Conservation (phyloP, 2,113 vertebrate species). For the Festucalex cinctus region DNA sequence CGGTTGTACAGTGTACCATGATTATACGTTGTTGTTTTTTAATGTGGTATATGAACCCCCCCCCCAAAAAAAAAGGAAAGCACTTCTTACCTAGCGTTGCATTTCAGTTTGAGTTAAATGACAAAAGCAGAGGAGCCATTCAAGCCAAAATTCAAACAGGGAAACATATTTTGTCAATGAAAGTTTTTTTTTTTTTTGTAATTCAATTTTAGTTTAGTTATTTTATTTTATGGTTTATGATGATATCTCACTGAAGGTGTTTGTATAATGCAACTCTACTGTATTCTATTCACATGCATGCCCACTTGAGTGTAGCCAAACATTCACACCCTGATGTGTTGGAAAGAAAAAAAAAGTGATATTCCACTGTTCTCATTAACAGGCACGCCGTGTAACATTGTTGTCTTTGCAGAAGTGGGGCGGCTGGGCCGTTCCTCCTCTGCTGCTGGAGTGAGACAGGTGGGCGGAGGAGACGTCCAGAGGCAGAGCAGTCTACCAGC, state of each 20-base stretch:
- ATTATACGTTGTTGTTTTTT: too few relatives aligned
- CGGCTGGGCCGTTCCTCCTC: conserved; percentile 88
- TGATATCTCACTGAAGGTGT: background rate
- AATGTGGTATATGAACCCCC: too few relatives aligned
- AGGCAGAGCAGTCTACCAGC: conserved; percentile 83
- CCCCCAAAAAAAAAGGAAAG: too few relatives aligned
- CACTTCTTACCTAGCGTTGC: too few relatives aligned
- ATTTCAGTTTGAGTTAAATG: too few relatives aligned
- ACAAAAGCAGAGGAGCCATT: too few relatives aligned
- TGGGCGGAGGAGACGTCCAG: conserved; percentile 75
- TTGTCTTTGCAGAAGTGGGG: conserved; percentile 78
- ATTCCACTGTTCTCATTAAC: conserved; percentile 35
- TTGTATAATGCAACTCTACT: background rate
- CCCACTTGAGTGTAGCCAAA: background rate
- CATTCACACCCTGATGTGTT: conserved; percentile 8
- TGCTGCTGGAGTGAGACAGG: conserved; percentile 84
- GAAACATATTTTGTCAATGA: too few relatives aligned
- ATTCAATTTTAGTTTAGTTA: too few relatives aligned
- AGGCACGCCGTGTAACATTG: conserved; percentile 35
- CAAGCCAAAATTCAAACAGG: too few relatives aligned
- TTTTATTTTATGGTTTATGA: too few relatives aligned
- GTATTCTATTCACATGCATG: background rate
- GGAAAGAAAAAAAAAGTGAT: conserved; percentile 17
- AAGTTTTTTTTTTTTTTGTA: too few relatives aligned
- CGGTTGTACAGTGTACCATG: too few relatives aligned